A percentile compares a stretch with the other conserved stretches of the same genome.
Evolutionary conservation across 1,140 invertebrate species (phyloP).

Genomic region (Psix sp.): DNA sequence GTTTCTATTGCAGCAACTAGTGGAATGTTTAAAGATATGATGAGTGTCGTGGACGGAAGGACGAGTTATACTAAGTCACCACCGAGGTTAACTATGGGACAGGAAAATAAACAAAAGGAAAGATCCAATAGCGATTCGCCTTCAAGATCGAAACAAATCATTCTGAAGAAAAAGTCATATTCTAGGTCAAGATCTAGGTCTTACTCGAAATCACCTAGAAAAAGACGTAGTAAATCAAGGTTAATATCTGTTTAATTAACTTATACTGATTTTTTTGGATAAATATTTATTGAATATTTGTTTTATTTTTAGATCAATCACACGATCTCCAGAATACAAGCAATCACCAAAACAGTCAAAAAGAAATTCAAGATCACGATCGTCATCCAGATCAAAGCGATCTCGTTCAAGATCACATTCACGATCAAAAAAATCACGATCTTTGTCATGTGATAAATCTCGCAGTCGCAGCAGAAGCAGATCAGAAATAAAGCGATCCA

Average conservation of each 20-base stretch:
- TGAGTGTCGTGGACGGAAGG: constrained; percentile 21
- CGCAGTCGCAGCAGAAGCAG: constrained; percentile 60
- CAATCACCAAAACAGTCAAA: constrained; percentile 42
- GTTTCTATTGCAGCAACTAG: constrained; percentile 17
- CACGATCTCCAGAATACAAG: constrained; percentile 57
- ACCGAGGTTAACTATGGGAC: background rate
- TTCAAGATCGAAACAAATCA: constrained; percentile 24
- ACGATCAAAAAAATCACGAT: constrained; percentile 62
- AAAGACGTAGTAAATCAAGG: constrained; percentile 61
- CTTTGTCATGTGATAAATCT: constrained; percentile 60
- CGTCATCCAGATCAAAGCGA: constrained; percentile 55
- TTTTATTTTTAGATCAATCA: constrained; percentile 36
- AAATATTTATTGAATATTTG: too few species aligned
- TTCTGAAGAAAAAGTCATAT: constrained; percentile 55
- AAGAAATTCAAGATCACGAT: constrained; percentile 54
- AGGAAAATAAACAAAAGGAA: constrained; percentile 42
- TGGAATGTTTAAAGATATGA: constrained; percentile 17
- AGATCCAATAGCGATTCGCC: constrained; percentile 61
- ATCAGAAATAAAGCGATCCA: constrained; percentile 46
- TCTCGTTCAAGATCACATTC: constrained; percentile 42
- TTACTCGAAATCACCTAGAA: constrained; percentile 59
- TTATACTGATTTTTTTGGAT: too few species aligned
- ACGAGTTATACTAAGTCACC: constrained; percentile 46
- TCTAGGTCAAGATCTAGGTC: constrained; percentile 65
- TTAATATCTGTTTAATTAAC: constrained; percentile 22